These are phyloP conservation scores for Bufotes viridis DNA, from an alignment of 2,797 vertebrate genomes.

Conservation along the genomic window DNA sequence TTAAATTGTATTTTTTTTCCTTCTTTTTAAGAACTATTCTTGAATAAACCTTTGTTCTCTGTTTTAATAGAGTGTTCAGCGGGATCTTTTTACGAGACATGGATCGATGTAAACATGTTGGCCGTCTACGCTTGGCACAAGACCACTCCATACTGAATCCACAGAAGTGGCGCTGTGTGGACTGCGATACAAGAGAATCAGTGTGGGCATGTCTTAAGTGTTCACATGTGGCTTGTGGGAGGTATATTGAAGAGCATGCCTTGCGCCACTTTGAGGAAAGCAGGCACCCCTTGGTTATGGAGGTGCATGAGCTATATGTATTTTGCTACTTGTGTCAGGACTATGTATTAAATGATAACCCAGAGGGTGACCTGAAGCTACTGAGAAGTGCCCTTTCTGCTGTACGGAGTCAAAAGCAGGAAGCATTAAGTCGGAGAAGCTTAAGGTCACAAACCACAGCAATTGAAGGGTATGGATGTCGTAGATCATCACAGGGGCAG, in stretches of 20 bases:
- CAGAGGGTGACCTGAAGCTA: constrained; percentile 94
- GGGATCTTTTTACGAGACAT: constrained; percentile 85
- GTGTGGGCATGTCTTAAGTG: constrained; percentile 99
- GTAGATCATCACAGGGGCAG: constrained; percentile 75
- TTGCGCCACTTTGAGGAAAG: constrained; percentile 91
- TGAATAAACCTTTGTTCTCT: neutral
- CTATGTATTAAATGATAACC: constrained; percentile 96
- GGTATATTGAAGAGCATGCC: constrained; percentile 94
- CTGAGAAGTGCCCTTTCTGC: constrained; percentile 91
- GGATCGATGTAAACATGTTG: constrained; percentile 99
- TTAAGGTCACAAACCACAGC: constrained; percentile 84
- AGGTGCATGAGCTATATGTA: constrained; percentile 93
- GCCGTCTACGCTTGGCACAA: constrained; percentile 92
- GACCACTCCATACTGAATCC: constrained; percentile 98
- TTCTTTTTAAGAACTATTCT: neutral
- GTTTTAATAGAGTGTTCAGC: neutral
- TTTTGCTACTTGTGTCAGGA: constrained; percentile 97
- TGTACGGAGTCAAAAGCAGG: constrained; percentile 77
- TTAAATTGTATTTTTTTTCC: neutral
- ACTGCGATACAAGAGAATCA: constrained; percentile 92
- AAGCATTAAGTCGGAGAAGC: constrained; percentile 78
- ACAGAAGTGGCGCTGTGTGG: constrained; percentile 94
- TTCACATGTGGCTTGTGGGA: constrained; percentile 94
- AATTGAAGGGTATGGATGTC: constrained; percentile 69
- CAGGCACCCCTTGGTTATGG: constrained; percentile 93